Evolutionary conservation across 2,888 invertebrate genomes (phyloP).

Genomic region (Melanargia galathea): DNA sequence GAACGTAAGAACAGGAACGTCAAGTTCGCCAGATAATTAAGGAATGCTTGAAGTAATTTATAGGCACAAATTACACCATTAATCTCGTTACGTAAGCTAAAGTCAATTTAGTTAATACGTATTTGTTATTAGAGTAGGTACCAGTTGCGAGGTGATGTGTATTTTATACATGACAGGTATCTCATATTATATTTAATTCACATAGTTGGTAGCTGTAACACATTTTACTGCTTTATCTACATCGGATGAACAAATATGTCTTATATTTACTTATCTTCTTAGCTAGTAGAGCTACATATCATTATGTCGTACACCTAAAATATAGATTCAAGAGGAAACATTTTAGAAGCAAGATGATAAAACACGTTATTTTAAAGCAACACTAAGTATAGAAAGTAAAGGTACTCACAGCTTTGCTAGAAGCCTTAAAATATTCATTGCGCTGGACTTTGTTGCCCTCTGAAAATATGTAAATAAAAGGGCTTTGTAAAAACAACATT

Average conservation of each 20-base stretch:
- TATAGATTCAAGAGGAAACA: background rate
- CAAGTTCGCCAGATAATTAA: conserved; percentile 34
- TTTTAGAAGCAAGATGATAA: no score
- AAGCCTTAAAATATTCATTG: conserved; percentile 32
- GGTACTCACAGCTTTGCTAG: conserved; percentile 35
- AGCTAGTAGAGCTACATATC: no score
- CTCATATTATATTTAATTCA: background rate
- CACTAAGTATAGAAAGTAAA: conserved; percentile 11
- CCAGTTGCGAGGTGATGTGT: conserved; percentile 5
- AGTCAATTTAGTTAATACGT: conserved; percentile 26
- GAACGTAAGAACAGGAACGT: conserved; percentile 7
- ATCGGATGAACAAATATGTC: no score
- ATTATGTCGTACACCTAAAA: no score
- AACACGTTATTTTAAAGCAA: conserved; percentile 1
- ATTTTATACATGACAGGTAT: conserved; percentile 14
- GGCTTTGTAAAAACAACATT: background rate
- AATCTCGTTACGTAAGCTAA: conserved; percentile 26
- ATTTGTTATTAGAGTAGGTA: conserved; percentile 20
- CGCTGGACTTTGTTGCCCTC: conserved; percentile 1
- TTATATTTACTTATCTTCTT: no score
- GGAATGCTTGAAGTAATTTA: conserved; percentile 33
- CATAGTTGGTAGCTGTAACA: no score
- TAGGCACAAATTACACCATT: conserved; percentile 31
- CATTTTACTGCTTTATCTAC: no score
- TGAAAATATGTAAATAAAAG: conserved; percentile 20